Conservation (phyloP, 1,140 invertebrate genomes). For the Sycophila sp. region DNA sequence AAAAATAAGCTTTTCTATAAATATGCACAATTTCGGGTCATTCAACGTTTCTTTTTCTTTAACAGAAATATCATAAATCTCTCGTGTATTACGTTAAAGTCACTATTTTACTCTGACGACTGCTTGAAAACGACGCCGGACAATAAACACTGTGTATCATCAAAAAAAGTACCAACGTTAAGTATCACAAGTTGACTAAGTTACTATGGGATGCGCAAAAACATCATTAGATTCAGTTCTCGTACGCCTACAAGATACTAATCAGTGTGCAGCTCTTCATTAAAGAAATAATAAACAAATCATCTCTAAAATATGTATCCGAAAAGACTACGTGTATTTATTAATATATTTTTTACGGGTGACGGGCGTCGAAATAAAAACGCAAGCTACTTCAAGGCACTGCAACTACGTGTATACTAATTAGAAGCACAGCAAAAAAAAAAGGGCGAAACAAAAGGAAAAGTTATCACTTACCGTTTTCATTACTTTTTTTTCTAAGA, state of each 20-base stretch:
- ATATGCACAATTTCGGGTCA: not conserved
- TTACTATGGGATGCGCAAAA: slow-evolving; percentile 30
- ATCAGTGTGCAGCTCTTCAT: too few species aligned
- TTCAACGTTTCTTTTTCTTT: not conserved
- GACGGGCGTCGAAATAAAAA: not conserved
- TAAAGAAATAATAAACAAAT: too few species aligned
- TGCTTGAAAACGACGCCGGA: not conserved
- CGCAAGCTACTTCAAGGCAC: not conserved
- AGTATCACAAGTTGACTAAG: not conserved
- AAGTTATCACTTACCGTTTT: slow-evolving; percentile 57
- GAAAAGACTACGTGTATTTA: too few species aligned
- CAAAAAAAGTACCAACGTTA: not conserved
- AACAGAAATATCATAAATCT: not conserved
- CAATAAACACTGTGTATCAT: not conserved
- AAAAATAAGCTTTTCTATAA: not conserved
- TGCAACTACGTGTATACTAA: not conserved
- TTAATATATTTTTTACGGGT: too few species aligned
- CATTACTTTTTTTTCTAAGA: too few species aligned
- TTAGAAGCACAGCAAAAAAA: not conserved
- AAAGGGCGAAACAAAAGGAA: slow-evolving; percentile 4
- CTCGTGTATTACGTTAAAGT: not conserved
- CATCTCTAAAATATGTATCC: too few species aligned
- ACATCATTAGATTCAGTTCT: slow-evolving; percentile 4
- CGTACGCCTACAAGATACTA: not conserved
- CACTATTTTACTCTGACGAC: not conserved